Percentiles rank a stretch among this genome's conserved stretches.
phyloP scores from a whole-genome alignment of 2,888 invertebrate species.

The Rhaphigaster nebulosa region DNA sequence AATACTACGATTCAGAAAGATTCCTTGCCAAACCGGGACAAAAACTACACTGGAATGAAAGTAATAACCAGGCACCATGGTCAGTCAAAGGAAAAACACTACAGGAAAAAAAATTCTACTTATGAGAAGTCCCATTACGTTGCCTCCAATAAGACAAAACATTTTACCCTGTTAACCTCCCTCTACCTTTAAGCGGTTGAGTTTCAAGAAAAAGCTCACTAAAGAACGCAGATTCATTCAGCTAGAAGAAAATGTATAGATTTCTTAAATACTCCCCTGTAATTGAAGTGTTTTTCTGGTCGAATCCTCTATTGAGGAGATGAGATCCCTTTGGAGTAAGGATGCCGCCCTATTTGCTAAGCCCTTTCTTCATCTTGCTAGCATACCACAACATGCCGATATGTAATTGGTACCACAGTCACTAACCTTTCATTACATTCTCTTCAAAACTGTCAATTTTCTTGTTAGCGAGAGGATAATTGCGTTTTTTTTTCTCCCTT shows the following conservation, averaged over 20 bases:
- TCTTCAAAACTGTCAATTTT: constrained; percentile 48
- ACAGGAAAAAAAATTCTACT: constrained; percentile 2
- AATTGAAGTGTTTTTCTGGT: constrained; percentile 17
- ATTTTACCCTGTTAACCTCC: not conserved
- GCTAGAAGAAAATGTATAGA: constrained; percentile 40
- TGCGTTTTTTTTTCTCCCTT: not conserved
- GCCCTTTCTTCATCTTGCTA: not conserved
- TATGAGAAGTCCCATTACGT: constrained; percentile 35
- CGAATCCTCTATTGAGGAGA: constrained; percentile 7
- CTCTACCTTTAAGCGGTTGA: not conserved
- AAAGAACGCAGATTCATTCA: constrained; percentile 19
- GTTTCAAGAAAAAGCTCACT: constrained; percentile 24
- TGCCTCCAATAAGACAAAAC: constrained; percentile 2
- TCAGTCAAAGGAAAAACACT: not conserved
- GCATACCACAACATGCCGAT: constrained; percentile 33
- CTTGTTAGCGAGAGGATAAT: not conserved
- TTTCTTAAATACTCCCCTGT: constrained; percentile 15
- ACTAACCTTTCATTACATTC: constrained; percentile 26
- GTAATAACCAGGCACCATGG: not conserved
- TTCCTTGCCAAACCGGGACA: not conserved
- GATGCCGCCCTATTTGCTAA: constrained; percentile 12
- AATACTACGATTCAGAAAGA: not conserved
- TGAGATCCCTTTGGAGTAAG: not conserved
- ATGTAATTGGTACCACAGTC: constrained; percentile 8
- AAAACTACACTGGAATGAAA: not conserved